These are phyloP conservation scores for Liopterus haemorrhoidalis DNA, from an alignment of 2,888 invertebrate species.

Conservation along the genomic window DNA sequence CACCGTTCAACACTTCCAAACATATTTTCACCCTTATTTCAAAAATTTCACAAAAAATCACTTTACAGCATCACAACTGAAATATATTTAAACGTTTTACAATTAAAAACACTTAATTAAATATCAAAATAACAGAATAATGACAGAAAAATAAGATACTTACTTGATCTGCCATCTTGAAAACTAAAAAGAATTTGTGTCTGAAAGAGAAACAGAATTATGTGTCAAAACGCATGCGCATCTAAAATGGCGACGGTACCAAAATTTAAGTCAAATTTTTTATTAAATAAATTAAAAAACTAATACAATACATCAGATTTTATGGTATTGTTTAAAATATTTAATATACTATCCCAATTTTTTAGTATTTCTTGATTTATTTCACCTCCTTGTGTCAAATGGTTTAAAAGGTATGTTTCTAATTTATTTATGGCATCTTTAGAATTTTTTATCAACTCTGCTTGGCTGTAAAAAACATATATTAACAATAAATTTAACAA, in stretches of 20 bases:
- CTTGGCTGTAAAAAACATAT: constrained; percentile 57
- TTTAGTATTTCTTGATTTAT: constrained; percentile 31
- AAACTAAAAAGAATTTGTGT: constrained; percentile 48
- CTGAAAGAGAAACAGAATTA: constrained; percentile 6
- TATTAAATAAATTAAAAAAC: neutral
- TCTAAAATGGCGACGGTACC: too few relatives aligned
- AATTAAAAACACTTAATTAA: neutral
- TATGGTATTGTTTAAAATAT: constrained; percentile 31
- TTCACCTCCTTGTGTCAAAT: constrained; percentile 38
- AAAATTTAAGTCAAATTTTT: too few relatives aligned
- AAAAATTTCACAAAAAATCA: too few relatives aligned
- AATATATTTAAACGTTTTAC: too few relatives aligned
- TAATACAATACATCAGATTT: neutral
- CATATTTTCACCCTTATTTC: too few relatives aligned
- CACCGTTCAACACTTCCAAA: too few relatives aligned
- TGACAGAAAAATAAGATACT: constrained; percentile 39
- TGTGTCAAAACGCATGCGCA: too few relatives aligned
- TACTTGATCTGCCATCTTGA: constrained; percentile 81
- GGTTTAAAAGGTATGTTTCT: constrained; percentile 39
- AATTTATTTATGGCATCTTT: constrained; percentile 37
- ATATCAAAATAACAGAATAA: constrained; percentile 19
- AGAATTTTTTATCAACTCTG: constrained; percentile 39
- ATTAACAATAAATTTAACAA: constrained; percentile 13
- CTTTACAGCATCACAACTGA: too few relatives aligned
- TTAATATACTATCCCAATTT: constrained; percentile 36